phyloP scores from a whole-genome alignment of 2,888 invertebrate genomes.

The Chrysolina oricalcia region DNA sequence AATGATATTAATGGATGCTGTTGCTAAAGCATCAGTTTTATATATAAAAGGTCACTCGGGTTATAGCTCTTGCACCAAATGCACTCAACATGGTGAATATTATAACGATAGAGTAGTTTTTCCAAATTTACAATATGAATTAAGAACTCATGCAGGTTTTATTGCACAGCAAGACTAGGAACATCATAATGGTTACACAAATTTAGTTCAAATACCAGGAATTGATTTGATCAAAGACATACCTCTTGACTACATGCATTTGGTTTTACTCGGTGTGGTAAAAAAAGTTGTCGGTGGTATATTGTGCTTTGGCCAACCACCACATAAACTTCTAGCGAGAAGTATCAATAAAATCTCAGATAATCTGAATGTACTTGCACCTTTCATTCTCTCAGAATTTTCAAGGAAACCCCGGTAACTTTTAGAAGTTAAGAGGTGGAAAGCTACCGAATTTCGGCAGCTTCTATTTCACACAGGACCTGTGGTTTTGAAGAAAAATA shows the following conservation, averaged over 20 bases:
- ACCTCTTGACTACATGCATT: too few species aligned
- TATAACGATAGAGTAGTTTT: constrained; percentile 18
- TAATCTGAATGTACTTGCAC: constrained; percentile 6
- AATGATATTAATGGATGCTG: constrained; percentile 29
- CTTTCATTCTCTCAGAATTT: too few species aligned
- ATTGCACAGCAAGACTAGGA: constrained; percentile 1
- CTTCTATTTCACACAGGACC: too few species aligned
- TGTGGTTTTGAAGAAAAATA: neutral
- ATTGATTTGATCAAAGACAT: too few species aligned
- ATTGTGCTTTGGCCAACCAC: constrained; percentile 36
- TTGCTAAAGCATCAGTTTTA: constrained; percentile 15
- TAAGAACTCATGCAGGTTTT: constrained; percentile 13
- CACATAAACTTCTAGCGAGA: constrained; percentile 28
- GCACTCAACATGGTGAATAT: constrained; percentile 20
- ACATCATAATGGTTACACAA: too few species aligned
- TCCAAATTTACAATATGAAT: constrained; percentile 18
- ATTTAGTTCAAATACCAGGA: constrained; percentile 24
- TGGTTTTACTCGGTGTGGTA: constrained; percentile 28
- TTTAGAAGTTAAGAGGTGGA: constrained; percentile 24
- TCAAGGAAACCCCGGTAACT: constrained; percentile 26
- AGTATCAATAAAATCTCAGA: constrained; percentile 22
- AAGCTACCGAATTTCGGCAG: too few species aligned
- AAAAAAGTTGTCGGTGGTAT: constrained; percentile 29
- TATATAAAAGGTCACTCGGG: constrained; percentile 27
- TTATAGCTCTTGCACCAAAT: constrained; percentile 22